Evolutionary conservation across 2,113 vertebrate genomes (phyloP).

Genomic region (Salvelinus fontinalis): DNA sequence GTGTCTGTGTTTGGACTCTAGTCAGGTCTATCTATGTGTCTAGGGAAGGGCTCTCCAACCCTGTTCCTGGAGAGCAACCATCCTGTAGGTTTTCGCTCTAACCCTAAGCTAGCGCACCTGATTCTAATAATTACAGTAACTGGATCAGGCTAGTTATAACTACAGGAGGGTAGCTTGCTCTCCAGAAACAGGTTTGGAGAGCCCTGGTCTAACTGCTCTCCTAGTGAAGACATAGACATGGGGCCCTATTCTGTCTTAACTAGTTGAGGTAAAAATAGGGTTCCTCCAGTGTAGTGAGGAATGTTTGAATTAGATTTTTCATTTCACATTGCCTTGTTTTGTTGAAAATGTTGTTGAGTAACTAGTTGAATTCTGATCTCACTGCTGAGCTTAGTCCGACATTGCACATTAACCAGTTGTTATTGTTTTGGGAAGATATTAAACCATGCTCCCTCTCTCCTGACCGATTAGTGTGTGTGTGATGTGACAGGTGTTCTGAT

Average conservation of each 20-base stretch:
- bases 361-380: too few species aligned
- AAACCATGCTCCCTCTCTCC: not conserved
- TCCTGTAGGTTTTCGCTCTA: too few species aligned
- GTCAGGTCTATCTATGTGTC: not conserved
- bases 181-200: not conserved
- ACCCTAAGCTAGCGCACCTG: too few species aligned
- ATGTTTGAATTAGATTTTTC: not conserved
- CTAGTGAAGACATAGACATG: not conserved
- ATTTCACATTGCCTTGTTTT: not conserved
- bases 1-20: conserved; percentile 1
- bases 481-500: not conserved
- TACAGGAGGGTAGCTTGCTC: too few species aligned
- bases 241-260: too few species aligned
- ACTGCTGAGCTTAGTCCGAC: too few species aligned
- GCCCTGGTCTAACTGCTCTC: not conserved
- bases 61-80: too few species aligned
- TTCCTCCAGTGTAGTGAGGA: not conserved
- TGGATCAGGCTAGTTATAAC: too few species aligned
- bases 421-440: not conserved
- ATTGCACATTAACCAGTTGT: too few species aligned
- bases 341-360: too few species aligned
- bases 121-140: too few species aligned
- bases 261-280: not conserved
- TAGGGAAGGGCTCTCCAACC: too few species aligned
- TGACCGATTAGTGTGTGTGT: not conserved